phyloP scores from a whole-genome alignment of 1,140 invertebrate species.

The Megathymus violae region DNA sequence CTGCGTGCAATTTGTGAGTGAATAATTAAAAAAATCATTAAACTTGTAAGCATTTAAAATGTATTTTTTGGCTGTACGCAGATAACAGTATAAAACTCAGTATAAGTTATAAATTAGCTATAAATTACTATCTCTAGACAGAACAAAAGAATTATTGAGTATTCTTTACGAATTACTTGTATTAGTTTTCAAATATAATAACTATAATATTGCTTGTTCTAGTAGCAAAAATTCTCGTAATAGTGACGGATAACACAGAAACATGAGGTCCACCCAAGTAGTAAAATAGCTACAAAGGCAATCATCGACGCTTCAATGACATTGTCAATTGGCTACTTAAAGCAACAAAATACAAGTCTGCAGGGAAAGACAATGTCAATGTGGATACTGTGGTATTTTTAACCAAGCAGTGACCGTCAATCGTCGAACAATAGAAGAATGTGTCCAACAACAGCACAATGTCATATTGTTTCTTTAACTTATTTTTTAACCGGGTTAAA shows the following conservation, averaged over 20 bases:
- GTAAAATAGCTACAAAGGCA: constrained; percentile 10
- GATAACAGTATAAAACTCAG: too few relatives aligned
- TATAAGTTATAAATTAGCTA: too few relatives aligned
- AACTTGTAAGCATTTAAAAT: too few relatives aligned
- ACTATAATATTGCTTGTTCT: too few relatives aligned
- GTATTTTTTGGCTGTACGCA: too few relatives aligned
- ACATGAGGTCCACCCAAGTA: background rate
- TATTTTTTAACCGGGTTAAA: constrained; percentile 63
- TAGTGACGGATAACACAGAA: background rate
- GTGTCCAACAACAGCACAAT: constrained; percentile 63
- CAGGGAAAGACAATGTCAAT: constrained; percentile 52
- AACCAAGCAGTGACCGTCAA: constrained; percentile 52
- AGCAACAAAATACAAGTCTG: constrained; percentile 13
- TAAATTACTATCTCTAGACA: too few relatives aligned
- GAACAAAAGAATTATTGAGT: too few relatives aligned
- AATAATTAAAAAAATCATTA: too few relatives aligned
- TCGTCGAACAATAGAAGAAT: constrained; percentile 68
- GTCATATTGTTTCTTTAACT: constrained; percentile 76
- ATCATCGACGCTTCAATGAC: constrained; percentile 1
- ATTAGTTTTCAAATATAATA: too few relatives aligned
- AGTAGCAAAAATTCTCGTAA: too few relatives aligned
- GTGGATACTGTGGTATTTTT: constrained; percentile 40
- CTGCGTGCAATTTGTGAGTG: too few relatives aligned
- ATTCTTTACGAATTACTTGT: too few relatives aligned
- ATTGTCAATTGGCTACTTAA: constrained; percentile 12